Evolutionary conservation across 2,113 vertebrate species (phyloP), one percentile per base, ranked within the genome.

Genomic region (Thomomys bottae): DNA sequence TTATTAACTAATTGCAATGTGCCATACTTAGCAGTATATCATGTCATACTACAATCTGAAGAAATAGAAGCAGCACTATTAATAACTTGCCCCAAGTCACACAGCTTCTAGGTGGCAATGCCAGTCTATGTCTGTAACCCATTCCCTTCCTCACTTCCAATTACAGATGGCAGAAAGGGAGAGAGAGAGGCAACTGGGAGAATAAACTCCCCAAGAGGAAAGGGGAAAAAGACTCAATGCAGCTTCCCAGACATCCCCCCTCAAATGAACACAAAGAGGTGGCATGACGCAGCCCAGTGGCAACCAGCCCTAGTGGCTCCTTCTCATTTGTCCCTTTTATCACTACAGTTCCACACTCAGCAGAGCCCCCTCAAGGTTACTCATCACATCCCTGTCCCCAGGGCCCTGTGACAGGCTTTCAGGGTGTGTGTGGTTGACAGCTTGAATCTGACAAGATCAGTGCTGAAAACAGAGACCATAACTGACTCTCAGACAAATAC

Each of bases 391-490:
- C 26, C n/a, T 87, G 87, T 96, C 97, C 95, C 96, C 88, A 86
- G 79, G 83, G 97, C 28, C 68, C 79, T 85, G 72, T 81, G 92
- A 97, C 95, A 97, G 89, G 89, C 91, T 96, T 94, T 94, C 78
- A 94, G 87, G 66, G 68, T 23, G 92, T 91, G 91, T 97, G 90
- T 68, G 4, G 92, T 96, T 97, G 96, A 97, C 96, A 97, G 96
- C 91, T 94, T 96, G 94, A 95, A 97, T 97, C 93, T 97, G 80
- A 96, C 96, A 97, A 97, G 96, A 96, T 96, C 92, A 94, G 90
- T 95, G 92, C 86, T 96, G 92, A 94, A 97, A 95, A 89, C 91
- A 88, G 92, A 94, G 84, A 77, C 38, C 63, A 89, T 95, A 92
- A 90, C 94, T 76, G 88, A 87, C 83, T 88, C 38, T 17, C 81